Base-by-base conservation (phyloP, 2,113 vertebrate genomes). In the Lamprotornis superbus region DNA sequence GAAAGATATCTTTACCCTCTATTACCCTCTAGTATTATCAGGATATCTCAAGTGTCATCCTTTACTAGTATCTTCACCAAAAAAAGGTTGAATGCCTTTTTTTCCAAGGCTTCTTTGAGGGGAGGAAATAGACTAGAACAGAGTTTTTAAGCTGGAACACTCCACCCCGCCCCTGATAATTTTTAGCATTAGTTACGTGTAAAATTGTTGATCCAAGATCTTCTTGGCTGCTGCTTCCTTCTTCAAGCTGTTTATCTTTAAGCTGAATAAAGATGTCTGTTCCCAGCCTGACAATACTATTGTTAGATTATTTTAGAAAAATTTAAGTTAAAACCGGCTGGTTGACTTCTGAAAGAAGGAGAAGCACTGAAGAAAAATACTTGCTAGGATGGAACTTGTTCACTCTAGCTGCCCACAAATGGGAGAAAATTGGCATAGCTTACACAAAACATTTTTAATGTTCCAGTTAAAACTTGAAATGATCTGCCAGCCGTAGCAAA, bases 151-250 rank as follows among this genome's bases (percentile, higher is more conserved):
- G 5, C 8, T 50, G 61, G 14, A 76, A 17, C 31, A 50, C 2
- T 20, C 10, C 13, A 4, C 22, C 7, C 7, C 18, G 2, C 3
- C 1, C 11, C 20, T 0, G 2, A 37, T 18, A 37, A 61, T 73
- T 53, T 14, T 65, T 65, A 25, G 1, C 20, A 49, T 83, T 64
- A 53, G 18, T 56, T 52, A 23, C 15, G 24, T 0, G 0, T 55
- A 55, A 65, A 92, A 64, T 17, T 35, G 18, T 57, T 80, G 76
- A 56, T 73, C 4, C 10, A 52, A 19, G 27, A 76, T 22, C 27
- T 69, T 46, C 49, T 71, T 69, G 53, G 8, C 27, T 57, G 7
- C 59, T 91, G 47, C 31, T 75, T 87, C 73, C 42, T 93, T 55
- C 53, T 73, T 44, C 12, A 14, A 40, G 40, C 53, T 25, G 11